Evolutionary conservation across 2,113 vertebrate genomes (phyloP).

Genomic region (Boulengeromyrus knoepffleri): DNA sequence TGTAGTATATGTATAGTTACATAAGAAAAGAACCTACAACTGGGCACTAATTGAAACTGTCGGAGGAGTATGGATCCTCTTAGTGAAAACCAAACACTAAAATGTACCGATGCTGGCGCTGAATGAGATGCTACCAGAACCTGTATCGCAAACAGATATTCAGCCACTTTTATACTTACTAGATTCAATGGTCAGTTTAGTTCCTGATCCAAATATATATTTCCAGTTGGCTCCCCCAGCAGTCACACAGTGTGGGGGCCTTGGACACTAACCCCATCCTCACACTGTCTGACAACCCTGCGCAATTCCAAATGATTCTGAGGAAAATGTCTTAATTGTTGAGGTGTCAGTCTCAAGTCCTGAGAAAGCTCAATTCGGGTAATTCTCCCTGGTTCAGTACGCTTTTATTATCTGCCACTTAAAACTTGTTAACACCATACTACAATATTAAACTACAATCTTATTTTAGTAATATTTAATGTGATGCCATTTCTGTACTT

Average conservation of each 20-base stretch:
- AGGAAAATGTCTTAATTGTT: neutral
- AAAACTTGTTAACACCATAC: neutral
- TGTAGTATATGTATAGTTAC: neutral
- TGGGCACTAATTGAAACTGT: neutral
- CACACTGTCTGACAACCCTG: neutral
- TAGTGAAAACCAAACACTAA: neutral
- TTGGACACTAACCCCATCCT: neutral
- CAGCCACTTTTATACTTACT: conserved; percentile 23
- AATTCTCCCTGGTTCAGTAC: neutral
- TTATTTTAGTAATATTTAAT: neutral
- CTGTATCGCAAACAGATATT: neutral
- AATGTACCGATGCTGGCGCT: neutral
- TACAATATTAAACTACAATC: neutral
- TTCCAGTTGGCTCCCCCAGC: conserved; percentile 1
- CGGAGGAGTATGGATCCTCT: neutral
- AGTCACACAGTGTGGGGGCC: conserved; percentile 33
- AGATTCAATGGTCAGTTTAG: conserved; percentile 26
- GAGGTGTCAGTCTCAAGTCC: neutral
- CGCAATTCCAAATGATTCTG: neutral
- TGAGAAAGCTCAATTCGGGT: neutral
- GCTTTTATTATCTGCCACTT: neutral
- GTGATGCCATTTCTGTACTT: neutral
- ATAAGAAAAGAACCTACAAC: neutral
- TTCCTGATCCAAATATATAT: conserved; percentile 32
- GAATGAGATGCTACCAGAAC: neutral